Evolutionary conservation across 2,113 vertebrate genomes (phyloP), one percentile per base, ranked within the genome.

Genomic region (Porphyrio hochstetteri): DNA sequence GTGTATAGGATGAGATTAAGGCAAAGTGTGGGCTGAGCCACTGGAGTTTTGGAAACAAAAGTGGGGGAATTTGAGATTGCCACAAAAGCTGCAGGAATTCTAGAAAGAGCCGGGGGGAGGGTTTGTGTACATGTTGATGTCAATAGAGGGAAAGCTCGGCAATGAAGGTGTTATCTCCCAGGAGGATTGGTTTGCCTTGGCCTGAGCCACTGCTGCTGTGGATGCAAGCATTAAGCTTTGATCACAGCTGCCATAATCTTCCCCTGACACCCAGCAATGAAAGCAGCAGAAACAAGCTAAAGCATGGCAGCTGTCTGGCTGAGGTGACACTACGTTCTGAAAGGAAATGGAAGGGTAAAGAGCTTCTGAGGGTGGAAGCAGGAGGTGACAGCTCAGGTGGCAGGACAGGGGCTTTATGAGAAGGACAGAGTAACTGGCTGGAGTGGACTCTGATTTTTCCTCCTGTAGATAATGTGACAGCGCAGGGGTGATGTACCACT

Each of bases 221-320:
- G 75, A 88, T 68, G 52, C 63, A 74, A 91, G 83, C 42, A 46
- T 65, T 88, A 72, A 63, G 61, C 88, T 88, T 93, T 94, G 75
- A 88, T 94, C 82, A 81, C 64, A 94, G 68, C 56, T 82, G 70
- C 94, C 59, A 11, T 70, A 85, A 72, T 75, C 78, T 89, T 92
- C 77, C 83, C 83, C 57, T 91, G 91, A 79, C 71, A 91, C 60
- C 42, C 46, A 74, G 29, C 69, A 93, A 79, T 44, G 81, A 95
- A 94, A 93, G 81, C 77, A 79, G 35, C 38, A 81, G 82, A 88
- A 86, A 57, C 33, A 72, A 67, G 44, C 59, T 90, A 69, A 95
- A 69, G 29, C 71, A 21, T 60, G 70, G 90, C 78, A 95, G 59
- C 68, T 80, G 40, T 44, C 82, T 92, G 38, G 61, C 48, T 84